Evolutionary conservation across 2,113 vertebrate species (phyloP).

Genomic region (Callospermophilus lateralis): DNA sequence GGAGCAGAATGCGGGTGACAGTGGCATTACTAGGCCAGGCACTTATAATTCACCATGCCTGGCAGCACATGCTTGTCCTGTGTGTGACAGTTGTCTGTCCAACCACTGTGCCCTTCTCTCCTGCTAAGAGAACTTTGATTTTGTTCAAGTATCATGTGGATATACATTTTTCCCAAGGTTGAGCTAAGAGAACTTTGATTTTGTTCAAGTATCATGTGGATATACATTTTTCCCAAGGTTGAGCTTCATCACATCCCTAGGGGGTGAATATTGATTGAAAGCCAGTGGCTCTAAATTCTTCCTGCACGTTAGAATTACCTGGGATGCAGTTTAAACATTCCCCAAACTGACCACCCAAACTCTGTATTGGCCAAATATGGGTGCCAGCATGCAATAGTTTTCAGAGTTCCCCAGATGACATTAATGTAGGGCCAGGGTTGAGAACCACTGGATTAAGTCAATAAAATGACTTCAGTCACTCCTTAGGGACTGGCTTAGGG

Average conservation of each 20-base stretch:
- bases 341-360: not conserved
- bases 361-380: not conserved
- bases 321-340: not conserved
- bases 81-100: not conserved
- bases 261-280: not conserved
- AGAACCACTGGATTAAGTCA: not conserved
- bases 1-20: not conserved
- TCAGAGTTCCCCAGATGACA: not conserved
- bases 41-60: not conserved
- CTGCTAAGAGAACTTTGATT: not conserved
- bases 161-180: slow-evolving; percentile 32
- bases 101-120: not conserved
- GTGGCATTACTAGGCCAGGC: not conserved
- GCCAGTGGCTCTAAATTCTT: not conserved
- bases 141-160: not conserved
- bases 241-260: not conserved
- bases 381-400: not conserved
- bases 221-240: slow-evolving; percentile 4
- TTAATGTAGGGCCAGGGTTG: not conserved
- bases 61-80: not conserved
- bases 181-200: not conserved
- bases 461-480: not conserved
- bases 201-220: not conserved
- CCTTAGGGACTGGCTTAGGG: not conserved
- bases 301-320: not conserved